phyloP scores from a whole-genome alignment of 2,797 vertebrate species.

The Falco columbarius region DNA sequence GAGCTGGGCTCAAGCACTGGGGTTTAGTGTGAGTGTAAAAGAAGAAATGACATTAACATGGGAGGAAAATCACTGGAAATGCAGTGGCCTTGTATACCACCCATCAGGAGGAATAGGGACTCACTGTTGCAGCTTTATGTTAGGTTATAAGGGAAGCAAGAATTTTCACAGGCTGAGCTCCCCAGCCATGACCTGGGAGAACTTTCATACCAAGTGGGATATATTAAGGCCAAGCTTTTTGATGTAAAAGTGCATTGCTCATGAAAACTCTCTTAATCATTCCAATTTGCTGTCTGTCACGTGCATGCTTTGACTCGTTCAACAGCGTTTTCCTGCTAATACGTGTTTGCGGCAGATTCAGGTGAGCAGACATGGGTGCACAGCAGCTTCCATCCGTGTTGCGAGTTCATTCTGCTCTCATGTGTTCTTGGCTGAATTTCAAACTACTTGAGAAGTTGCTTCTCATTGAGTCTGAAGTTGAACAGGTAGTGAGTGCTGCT shows the following conservation, averaged over 20 bases:
- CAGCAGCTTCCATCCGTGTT: background rate
- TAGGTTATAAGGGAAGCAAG: background rate
- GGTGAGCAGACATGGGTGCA: background rate
- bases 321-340: background rate
- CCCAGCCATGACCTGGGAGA: background rate
- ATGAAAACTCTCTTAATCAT: background rate
- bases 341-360: background rate
- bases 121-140: rapidly evolving
- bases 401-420: background rate
- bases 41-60: background rate
- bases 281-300: constrained; percentile 6
- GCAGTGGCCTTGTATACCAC: background rate
- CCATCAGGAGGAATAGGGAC: background rate
- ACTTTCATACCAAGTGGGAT: background rate
- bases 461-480: background rate
- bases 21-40: background rate
- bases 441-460: background rate
- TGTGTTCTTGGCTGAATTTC: background rate
- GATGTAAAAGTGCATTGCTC: background rate
- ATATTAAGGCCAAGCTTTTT: background rate
- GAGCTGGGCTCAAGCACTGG: background rate
- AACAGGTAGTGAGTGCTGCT: background rate
- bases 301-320: constrained; percentile 9
- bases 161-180: background rate
- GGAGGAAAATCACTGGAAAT: background rate